Evolutionary conservation across 2,113 vertebrate species (phyloP).

Genomic region (Anguilla japonica): DNA sequence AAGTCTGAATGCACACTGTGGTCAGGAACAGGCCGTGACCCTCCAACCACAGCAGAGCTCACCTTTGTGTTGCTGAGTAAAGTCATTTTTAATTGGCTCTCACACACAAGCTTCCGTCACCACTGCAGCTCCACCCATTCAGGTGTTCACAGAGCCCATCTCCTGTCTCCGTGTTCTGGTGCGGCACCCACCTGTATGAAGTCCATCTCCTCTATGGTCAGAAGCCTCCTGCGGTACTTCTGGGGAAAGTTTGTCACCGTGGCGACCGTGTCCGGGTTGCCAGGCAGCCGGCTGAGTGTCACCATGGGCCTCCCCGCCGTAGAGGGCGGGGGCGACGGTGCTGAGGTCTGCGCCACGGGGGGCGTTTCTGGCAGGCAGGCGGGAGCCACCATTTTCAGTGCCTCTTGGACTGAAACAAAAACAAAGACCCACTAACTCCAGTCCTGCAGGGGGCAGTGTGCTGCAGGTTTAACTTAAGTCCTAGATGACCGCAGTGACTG

Average conservation of each 20-base stretch:
- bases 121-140: too few species aligned
- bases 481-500: too few species aligned
- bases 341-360: neutral
- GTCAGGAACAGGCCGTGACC: too few species aligned
- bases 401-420: constrained; percentile 58
- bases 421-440: neutral
- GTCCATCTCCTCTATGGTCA: constrained; percentile 69
- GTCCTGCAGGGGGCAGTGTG: too few species aligned
- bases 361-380: constrained; percentile 31
- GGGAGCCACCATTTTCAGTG: constrained; percentile 51
- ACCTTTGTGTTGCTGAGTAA: too few species aligned
- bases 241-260: constrained; percentile 65
- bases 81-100: too few species aligned
- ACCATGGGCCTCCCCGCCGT: constrained; percentile 43
- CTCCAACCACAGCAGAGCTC: too few species aligned
- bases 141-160: neutral
- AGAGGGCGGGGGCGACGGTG: constrained; percentile 4
- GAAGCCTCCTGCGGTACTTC: constrained; percentile 66
- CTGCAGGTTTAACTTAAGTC: too few species aligned
- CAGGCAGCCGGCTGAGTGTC: constrained; percentile 51
- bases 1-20: too few species aligned
- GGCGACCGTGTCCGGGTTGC: constrained; percentile 62
- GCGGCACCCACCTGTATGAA: constrained; percentile 68
- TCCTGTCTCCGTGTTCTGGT: neutral
- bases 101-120: too few species aligned